Evolutionary conservation across 2,113 vertebrate species (phyloP).

Genomic region (Solenodon paradoxus): DNA sequence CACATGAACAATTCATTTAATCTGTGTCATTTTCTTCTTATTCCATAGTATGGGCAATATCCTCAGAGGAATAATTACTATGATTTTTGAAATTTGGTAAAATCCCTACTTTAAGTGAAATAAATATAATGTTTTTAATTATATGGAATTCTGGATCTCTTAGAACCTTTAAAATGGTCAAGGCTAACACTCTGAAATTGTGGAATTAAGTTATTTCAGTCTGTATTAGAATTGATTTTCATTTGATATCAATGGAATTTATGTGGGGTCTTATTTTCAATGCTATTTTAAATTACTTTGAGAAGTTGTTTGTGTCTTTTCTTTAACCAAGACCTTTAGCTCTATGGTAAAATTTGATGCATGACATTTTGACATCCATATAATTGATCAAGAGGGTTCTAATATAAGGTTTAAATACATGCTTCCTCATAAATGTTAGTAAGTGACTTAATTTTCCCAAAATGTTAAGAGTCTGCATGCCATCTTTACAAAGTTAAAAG

Average conservation of each 20-base stretch:
- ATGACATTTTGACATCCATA: constrained; percentile 75
- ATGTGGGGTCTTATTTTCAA: not conserved
- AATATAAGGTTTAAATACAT: constrained; percentile 63
- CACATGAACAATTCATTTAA: constrained; percentile 31
- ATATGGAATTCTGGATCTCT: not conserved
- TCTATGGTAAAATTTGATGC: constrained; percentile 40
- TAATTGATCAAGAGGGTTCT: constrained; percentile 65
- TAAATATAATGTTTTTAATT: not conserved
- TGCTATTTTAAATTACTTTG: constrained; percentile 23
- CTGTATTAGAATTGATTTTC: not conserved
- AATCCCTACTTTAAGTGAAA: not conserved
- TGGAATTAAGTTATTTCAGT: not conserved
- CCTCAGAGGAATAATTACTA: not conserved
- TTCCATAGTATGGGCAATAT: not conserved
- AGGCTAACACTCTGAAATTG: not conserved
- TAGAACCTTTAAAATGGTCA: not conserved
- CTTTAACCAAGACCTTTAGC: constrained; percentile 64
- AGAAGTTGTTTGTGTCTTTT: constrained; percentile 58
- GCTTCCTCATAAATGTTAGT: constrained; percentile 77
- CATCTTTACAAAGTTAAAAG: constrained; percentile 77
- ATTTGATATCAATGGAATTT: not conserved
- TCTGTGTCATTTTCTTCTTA: constrained; percentile 11
- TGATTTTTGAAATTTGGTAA: constrained; percentile 35
- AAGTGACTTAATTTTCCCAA: constrained; percentile 80
- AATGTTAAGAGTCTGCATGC: constrained; percentile 71